phyloP scores from a whole-genome alignment of 92 coral and sea anemone genomes.

The Meandrina meandrites region DNA sequence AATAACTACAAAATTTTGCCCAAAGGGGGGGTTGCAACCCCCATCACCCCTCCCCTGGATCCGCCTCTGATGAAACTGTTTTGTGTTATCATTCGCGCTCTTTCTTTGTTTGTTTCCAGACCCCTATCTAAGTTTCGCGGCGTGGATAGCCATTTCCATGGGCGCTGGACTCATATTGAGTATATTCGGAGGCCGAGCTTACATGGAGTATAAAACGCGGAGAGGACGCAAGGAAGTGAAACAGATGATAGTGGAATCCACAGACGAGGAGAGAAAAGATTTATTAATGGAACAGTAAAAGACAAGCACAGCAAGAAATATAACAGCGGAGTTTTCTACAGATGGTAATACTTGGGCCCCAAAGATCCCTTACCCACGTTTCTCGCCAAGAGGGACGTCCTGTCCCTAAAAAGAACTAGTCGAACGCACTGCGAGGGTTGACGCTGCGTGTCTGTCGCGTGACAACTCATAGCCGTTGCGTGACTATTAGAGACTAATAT shows the following conservation, averaged over 20 bases:
- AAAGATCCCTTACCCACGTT: neutral
- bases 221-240: constrained; percentile 73
- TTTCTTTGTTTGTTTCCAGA: constrained; percentile 47
- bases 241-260: constrained; percentile 56
- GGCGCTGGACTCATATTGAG: constrained; percentile 80
- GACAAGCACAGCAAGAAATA: neutral
- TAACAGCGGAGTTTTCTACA: neutral
- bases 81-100: neutral
- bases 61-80: too few species aligned
- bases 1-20: too few species aligned
- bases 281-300: neutral
- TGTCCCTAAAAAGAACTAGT: neutral
- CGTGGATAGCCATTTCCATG: constrained; percentile 93
- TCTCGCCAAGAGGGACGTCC: neutral
- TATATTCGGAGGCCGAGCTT: constrained; percentile 75
- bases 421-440: neutral
- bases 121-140: constrained; percentile 74
- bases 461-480: neutral
- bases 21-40: too few species aligned
- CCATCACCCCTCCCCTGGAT: too few species aligned
- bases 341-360: neutral
- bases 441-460: neutral
- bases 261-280: neutral
- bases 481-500: neutral
- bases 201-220: constrained; percentile 74